Evolutionary conservation across 2,888 invertebrate genomes (phyloP).

Genomic region (Napeogenes sylphis): DNA sequence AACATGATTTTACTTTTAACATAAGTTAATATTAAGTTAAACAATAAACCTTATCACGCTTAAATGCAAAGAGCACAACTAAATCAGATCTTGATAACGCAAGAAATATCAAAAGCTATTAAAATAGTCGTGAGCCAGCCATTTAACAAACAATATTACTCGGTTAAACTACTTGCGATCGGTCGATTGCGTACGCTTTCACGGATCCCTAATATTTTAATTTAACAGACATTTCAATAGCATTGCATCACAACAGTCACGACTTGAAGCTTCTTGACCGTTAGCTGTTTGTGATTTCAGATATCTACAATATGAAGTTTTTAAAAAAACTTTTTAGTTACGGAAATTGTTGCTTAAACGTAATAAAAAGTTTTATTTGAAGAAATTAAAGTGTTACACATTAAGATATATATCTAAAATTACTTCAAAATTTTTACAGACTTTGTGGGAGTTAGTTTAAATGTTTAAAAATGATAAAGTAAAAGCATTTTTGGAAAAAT

Average conservation of each 20-base stretch:
- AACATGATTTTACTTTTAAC: not conserved
- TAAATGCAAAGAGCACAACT: not conserved
- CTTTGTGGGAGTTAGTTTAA: no score
- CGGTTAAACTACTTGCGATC: constrained; percentile 23
- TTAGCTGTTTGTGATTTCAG: constrained; percentile 27
- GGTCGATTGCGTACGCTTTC: constrained; percentile 21
- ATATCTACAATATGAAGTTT: constrained; percentile 19
- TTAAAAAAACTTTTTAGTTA: not conserved
- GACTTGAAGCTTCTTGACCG: constrained; percentile 25
- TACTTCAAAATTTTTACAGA: no score
- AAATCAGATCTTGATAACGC: constrained; percentile 13
- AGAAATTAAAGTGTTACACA: no score
- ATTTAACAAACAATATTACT: constrained; percentile 24
- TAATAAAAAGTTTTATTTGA: no score
- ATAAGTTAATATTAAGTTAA: not conserved
- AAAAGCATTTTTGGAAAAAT: no score
- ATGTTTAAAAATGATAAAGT: no score
- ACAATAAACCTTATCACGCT: not conserved
- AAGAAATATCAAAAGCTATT: constrained; percentile 22
- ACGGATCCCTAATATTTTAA: constrained; percentile 26
- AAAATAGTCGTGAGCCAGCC: constrained; percentile 18
- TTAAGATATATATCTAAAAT: no score
- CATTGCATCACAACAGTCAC: constrained; percentile 30
- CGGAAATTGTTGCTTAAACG: not conserved
- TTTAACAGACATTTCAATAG: constrained; percentile 26